Conservation (phyloP, 2,797 vertebrate species). For the Fratercula arctica region DNA sequence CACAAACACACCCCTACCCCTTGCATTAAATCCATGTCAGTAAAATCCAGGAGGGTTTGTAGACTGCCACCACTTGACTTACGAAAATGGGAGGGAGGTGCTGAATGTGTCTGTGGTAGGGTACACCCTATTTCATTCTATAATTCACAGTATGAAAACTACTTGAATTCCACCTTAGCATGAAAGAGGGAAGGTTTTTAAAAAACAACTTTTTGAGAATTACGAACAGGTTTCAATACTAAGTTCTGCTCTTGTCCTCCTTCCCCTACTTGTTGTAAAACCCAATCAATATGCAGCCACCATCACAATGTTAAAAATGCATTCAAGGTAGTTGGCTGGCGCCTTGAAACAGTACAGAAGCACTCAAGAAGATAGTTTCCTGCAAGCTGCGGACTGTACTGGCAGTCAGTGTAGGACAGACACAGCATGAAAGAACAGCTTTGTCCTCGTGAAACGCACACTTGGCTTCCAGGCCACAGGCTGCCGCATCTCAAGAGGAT, state of each 20-base stretch:
- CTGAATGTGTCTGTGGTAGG: slow-evolving; percentile 2
- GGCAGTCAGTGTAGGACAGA: not conserved
- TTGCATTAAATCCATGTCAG: not conserved
- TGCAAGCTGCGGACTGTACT: not conserved
- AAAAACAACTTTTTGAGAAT: not conserved
- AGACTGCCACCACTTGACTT: slow-evolving; percentile 9
- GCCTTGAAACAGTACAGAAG: slow-evolving; percentile 23
- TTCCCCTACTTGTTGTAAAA: not conserved
- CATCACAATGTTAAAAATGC: slow-evolving; percentile 21
- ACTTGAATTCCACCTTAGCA: slow-evolving; percentile 35
- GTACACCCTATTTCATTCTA: slow-evolving; percentile 3
- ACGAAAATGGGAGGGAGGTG: not conserved
- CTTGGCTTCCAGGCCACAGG: slow-evolving; percentile 16
- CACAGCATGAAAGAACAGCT: slow-evolving; percentile 19
- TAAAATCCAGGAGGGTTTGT: not conserved
- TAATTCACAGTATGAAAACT: slow-evolving; percentile 43
- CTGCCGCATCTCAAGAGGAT: slow-evolving; percentile 31
- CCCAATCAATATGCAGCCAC: not conserved
- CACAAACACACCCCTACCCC: not conserved
- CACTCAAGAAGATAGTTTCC: not conserved
- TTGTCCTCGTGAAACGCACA: not conserved
- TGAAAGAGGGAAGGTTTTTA: not conserved
- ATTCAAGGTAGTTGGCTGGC: not conserved
- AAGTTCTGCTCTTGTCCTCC: not conserved
- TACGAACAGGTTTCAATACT: slow-evolving; percentile 17